Evolutionary conservation across 2,113 vertebrate species (phyloP).

Genomic region (Festucalex cinctus): DNA sequence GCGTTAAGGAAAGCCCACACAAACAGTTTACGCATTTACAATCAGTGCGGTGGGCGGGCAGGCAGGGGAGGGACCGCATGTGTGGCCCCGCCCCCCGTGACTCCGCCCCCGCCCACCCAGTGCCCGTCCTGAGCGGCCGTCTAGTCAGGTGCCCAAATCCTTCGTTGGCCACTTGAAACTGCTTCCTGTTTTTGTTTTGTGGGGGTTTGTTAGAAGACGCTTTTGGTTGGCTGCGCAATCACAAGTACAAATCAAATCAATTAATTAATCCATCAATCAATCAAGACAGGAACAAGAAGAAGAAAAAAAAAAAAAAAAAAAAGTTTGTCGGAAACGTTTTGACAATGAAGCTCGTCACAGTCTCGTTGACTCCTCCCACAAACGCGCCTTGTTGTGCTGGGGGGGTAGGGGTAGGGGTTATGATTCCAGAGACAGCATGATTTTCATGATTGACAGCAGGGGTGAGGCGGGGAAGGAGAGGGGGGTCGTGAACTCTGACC

Average conservation of each 20-base stretch:
- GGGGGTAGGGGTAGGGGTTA: constrained; percentile 43
- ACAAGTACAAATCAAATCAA: constrained; percentile 1
- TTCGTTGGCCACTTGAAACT: not conserved
- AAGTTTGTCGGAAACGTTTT: not conserved
- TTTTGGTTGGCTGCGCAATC: constrained; percentile 8
- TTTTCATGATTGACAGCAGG: constrained; percentile 65
- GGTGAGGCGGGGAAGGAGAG: constrained; percentile 42
- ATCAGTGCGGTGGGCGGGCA: constrained; percentile 55
- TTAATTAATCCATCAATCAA: too few relatives aligned
- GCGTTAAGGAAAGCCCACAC: constrained; percentile 69
- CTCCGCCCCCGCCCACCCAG: not conserved
- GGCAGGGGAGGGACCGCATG: constrained; percentile 40
- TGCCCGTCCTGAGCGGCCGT: not conserved
- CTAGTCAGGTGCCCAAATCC: not conserved
- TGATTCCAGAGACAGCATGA: constrained; percentile 66
- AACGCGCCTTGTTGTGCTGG: constrained; percentile 68
- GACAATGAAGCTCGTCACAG: constrained; percentile 4
- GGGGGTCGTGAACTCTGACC: constrained; percentile 63
- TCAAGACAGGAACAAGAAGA: not conserved
- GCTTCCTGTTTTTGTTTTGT: not conserved
- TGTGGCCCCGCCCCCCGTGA: not conserved
- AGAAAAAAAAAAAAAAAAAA: not conserved
- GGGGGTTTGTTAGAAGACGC: not conserved
- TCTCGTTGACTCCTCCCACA: constrained; percentile 24
- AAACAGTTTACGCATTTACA: constrained; percentile 74